Base-by-base conservation (phyloP, 2,113 vertebrate genomes). In the Lycaon pictus region DNA sequence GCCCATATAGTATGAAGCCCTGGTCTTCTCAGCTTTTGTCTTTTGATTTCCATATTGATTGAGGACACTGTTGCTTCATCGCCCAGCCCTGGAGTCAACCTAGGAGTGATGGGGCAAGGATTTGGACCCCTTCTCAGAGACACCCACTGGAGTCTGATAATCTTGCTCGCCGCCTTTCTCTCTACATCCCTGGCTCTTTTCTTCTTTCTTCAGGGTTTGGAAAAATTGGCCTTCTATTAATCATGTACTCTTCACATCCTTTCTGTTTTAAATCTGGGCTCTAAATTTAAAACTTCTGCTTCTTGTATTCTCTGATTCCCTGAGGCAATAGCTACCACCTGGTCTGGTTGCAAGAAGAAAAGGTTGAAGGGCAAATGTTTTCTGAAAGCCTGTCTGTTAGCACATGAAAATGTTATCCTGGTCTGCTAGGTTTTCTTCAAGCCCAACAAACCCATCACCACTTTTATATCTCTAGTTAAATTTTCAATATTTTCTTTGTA, bases 401-500 rank as follows among this genome's bases (percentile, higher is more conserved):
- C 29, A 1, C 65, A 69, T 23, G 35, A 56, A 48, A 86, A n/a
- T 22, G 19, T 35, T 71, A 48, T 35, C 56, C 23, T 43, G 60
- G 23, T 79, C 7, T 60, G 10, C 37, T 88, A 22, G 82, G 22
- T 62, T 90, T 93, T 55, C 69, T 72, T 85, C 74, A 95, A 27
- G 13, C 13, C 27, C 27, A 51, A 35, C 12, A 83, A 90, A 93
- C 13, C 32, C 55, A 55, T 95, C 23, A 27, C 32, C 32, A 25
- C 25, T 91, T 80, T 91, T 63, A 74, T 76, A 88, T 71, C 25
- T 86, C 37, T 60, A 89, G 1, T 35, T 85, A 35, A 67, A 29
- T 85, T 90, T 89, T 92, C 43, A 65, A 12, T 19, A 32, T 84
- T 87, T 96, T 96, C 43, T 72, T 83, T 72, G 22, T 81, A 27